Conservation (phyloP, 2,797 vertebrate species). For the Crocidura indochinensis region DNA sequence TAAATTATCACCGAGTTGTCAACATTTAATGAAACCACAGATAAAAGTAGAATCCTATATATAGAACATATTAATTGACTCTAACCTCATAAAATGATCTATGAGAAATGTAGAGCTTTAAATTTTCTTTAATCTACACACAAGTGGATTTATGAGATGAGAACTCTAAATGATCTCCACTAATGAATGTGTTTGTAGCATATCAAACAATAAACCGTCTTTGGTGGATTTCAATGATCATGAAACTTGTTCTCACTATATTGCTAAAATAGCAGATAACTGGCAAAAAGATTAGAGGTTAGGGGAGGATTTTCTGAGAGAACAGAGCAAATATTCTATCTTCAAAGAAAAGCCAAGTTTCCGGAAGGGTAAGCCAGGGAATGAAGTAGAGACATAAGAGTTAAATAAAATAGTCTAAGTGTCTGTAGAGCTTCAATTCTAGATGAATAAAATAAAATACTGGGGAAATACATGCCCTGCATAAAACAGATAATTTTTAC, state of each 20-base stretch:
- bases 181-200: slow-evolving; percentile 53
- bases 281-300: slow-evolving; percentile 59
- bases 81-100: slow-evolving; percentile 59
- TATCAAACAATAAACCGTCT: slow-evolving; percentile 65
- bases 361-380: slow-evolving; percentile 7
- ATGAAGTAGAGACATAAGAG: neutral
- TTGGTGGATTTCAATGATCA: slow-evolving; percentile 30
- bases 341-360: slow-evolving; percentile 59
- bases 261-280: slow-evolving; percentile 44
- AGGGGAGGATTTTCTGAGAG: slow-evolving; percentile 67
- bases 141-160: slow-evolving; percentile 60
- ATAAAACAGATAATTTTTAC: neutral
- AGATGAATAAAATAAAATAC: neutral
- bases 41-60: slow-evolving; percentile 54
- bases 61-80: slow-evolving; percentile 60
- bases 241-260: slow-evolving; percentile 66
- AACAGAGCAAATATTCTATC: slow-evolving; percentile 21
- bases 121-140: slow-evolving; percentile 60
- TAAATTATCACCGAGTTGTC: slow-evolving; percentile 49
- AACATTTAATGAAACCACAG: slow-evolving; percentile 53
- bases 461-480: neutral
- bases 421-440: neutral
- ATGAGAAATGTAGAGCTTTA: slow-evolving; percentile 63
- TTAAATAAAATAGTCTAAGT: neutral
- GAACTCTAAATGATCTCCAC: slow-evolving; percentile 27